A percentile compares a stretch with the other conserved stretches of the same genome.
Conservation (phyloP, 2,113 vertebrate genomes). For the Ammospiza caudacuta region DNA sequence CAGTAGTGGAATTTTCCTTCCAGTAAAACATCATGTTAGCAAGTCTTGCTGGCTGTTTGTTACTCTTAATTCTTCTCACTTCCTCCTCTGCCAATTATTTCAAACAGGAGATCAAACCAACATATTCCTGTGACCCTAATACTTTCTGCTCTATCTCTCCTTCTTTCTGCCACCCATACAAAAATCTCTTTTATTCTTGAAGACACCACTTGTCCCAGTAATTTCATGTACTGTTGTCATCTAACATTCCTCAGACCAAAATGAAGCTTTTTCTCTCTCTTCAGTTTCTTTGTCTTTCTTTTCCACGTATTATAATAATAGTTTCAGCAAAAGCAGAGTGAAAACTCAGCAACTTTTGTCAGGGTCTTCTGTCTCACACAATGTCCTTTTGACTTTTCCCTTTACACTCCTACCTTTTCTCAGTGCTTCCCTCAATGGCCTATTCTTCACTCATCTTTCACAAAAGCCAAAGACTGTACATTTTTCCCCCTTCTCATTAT, state of each 20-base stretch:
- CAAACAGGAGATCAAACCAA: neutral
- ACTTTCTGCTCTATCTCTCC: neutral
- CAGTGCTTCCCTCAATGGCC: neutral
- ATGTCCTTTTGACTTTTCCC: neutral
- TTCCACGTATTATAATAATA: neutral
- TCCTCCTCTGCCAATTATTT: neutral
- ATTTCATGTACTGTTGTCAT: neutral
- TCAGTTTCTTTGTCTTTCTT: neutral
- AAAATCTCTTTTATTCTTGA: neutral
- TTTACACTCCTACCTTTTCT: neutral
- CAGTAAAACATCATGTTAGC: neutral
- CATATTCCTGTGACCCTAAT: neutral
- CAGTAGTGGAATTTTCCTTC: neutral
- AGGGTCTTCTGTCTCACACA: neutral
- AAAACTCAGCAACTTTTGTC: slow-evolving; percentile 3
- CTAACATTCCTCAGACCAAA: neutral
- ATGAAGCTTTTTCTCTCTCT: neutral
- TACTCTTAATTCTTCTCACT: neutral
- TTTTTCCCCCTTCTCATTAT: neutral
- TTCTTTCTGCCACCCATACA: neutral
- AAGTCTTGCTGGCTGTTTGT: neutral
- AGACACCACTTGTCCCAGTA: neutral
- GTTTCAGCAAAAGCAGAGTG: neutral
- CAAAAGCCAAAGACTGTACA: neutral
- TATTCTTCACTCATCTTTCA: neutral